Percentiles rank a stretch among this genome's conserved stretches.
phyloP scores from a whole-genome alignment of 2,113 vertebrate genomes.

The Apaloderma vittatum region DNA sequence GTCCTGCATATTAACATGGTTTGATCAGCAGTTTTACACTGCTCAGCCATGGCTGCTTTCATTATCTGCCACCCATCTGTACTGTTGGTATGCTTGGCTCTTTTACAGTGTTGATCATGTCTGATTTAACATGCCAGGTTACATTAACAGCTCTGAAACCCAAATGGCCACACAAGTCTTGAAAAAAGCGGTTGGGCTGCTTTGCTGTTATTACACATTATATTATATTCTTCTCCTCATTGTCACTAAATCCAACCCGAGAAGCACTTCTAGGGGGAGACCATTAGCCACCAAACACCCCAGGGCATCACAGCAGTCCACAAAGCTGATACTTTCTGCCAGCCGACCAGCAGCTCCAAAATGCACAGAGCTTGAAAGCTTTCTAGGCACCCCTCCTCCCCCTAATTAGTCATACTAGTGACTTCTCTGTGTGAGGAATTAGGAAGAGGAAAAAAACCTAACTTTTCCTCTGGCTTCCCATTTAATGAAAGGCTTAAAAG shows the following conservation, averaged over 20 bases:
- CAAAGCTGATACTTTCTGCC: neutral
- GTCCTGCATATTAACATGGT: neutral
- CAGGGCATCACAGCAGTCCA: conserved; percentile 13
- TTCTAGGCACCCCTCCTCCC: neutral
- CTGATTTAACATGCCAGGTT: conserved; percentile 64
- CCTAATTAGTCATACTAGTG: neutral
- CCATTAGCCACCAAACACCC: neutral
- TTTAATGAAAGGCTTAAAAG: conserved; percentile 53
- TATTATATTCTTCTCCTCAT: neutral
- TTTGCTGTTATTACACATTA: neutral
- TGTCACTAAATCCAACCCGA: neutral
- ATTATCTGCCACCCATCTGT: conserved; percentile 61
- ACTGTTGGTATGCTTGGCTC: conserved; percentile 58
- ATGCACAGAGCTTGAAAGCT: neutral
- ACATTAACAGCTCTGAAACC: conserved; percentile 58
- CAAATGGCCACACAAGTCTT: conserved; percentile 40
- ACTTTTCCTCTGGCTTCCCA: conserved; percentile 22
- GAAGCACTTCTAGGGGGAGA: neutral
- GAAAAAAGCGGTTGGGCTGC: neutral
- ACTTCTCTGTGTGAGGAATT: conserved; percentile 8
- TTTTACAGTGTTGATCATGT: conserved; percentile 59
- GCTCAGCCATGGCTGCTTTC: conserved; percentile 24
- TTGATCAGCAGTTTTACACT: conserved; percentile 37
- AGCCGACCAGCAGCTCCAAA: neutral
- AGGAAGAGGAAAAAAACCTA: neutral